Conservation (phyloP, 1,140 invertebrate genomes). For the Tyrophagus putrescentiae region DNA sequence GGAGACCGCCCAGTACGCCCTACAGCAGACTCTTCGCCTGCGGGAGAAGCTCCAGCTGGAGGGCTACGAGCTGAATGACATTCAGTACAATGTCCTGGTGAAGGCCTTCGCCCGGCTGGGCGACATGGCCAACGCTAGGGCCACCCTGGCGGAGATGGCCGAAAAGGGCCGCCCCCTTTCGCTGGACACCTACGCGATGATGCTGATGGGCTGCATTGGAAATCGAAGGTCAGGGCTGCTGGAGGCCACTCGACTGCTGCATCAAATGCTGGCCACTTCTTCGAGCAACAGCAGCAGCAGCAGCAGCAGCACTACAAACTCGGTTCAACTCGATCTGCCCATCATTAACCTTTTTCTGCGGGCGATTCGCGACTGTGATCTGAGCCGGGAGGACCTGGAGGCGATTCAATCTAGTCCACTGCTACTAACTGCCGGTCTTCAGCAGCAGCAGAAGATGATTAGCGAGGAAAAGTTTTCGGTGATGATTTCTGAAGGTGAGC, state of each 20-base stretch:
- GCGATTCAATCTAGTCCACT: too few relatives aligned
- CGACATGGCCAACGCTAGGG: constrained; percentile 55
- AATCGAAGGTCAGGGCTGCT: constrained; percentile 61
- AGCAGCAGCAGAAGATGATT: too few relatives aligned
- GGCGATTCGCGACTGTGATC: constrained; percentile 59
- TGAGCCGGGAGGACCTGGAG: constrained; percentile 37
- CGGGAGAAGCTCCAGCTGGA: constrained; percentile 51
- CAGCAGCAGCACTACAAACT: too few relatives aligned
- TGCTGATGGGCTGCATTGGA: constrained; percentile 63
- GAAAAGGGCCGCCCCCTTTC: constrained; percentile 45
- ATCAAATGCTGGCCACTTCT: constrained; percentile 50
- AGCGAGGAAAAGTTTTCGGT: too few relatives aligned
- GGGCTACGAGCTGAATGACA: constrained; percentile 49
- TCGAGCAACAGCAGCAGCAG: too few relatives aligned
- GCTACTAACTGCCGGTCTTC: too few relatives aligned
- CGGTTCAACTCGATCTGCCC: constrained; percentile 41
- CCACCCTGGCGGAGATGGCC: constrained; percentile 65
- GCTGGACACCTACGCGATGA: constrained; percentile 53
- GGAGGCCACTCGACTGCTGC: constrained; percentile 65
- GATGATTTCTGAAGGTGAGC: too few relatives aligned
- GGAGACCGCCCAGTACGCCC: constrained; percentile 37
- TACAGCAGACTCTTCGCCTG: constrained; percentile 47
- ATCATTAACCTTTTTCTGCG: constrained; percentile 66
- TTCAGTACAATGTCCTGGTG: constrained; percentile 71
- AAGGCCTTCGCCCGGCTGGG: constrained; percentile 73